phyloP scores from a whole-genome alignment of 1,140 invertebrate genomes.

The Oryctes rhinoceros region DNA sequence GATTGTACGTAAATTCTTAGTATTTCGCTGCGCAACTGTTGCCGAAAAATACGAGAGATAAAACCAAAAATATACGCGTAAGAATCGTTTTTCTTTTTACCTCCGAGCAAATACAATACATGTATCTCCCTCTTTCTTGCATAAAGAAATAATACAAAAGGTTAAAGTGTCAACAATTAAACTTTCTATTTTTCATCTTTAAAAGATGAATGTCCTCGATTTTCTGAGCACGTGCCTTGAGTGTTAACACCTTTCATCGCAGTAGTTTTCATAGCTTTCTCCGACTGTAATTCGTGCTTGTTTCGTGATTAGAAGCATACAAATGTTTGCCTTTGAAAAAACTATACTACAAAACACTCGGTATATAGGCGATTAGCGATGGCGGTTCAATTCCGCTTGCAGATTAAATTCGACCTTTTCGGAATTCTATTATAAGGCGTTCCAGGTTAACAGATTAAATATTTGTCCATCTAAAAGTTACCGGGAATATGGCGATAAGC shows the following conservation, averaged over 20 bases:
- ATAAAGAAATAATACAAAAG: background rate
- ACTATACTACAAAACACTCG: too few relatives aligned
- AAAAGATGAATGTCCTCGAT: constrained; percentile 19
- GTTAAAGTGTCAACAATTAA: constrained; percentile 9
- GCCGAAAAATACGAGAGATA: too few relatives aligned
- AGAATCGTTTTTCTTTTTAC: too few relatives aligned
- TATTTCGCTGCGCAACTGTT: too few relatives aligned
- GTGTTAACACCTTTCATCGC: constrained; percentile 2
- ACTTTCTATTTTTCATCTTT: constrained; percentile 24
- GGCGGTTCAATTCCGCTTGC: too few relatives aligned
- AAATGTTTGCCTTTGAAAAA: too few relatives aligned
- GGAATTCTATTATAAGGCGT: background rate
- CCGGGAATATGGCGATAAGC: background rate
- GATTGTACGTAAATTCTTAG: too few relatives aligned
- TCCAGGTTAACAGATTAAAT: background rate
- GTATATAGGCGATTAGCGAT: too few relatives aligned
- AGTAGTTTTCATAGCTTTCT: background rate
- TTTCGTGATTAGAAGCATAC: too few relatives aligned
- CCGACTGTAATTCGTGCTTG: background rate
- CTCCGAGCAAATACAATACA: too few relatives aligned
- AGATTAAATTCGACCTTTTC: constrained; percentile 17
- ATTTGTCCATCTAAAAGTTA: background rate
- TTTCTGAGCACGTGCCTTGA: background rate
- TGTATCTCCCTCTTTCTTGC: too few relatives aligned
- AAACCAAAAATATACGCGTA: too few relatives aligned